Evolutionary conservation across 2,113 vertebrate genomes (phyloP).

Genomic region (Trichechus manatus): DNA sequence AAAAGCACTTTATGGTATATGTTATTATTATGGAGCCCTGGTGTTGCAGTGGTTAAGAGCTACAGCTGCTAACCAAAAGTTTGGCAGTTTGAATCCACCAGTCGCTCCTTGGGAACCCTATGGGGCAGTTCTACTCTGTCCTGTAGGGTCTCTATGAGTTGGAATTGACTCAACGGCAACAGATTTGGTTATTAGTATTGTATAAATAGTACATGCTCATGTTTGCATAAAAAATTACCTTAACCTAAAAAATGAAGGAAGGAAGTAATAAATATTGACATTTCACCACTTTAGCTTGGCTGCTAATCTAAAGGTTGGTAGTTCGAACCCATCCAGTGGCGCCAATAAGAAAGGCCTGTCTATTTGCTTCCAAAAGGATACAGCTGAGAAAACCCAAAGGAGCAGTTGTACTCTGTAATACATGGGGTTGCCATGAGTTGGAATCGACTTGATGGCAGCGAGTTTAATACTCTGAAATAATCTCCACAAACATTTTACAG

Average conservation of each 20-base stretch:
- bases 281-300: not conserved
- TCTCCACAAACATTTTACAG: not conserved
- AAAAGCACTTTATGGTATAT: not conserved
- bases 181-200: not conserved
- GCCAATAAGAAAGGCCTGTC: not conserved
- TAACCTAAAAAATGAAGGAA: not conserved
- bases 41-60: too few relatives aligned
- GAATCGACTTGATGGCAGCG: not conserved
- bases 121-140: too few relatives aligned
- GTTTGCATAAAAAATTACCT: not conserved
- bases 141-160: too few relatives aligned
- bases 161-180: too few relatives aligned
- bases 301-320: not conserved
- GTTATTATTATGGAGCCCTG: not conserved
- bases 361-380: not conserved
- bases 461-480: not conserved
- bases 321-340: not conserved
- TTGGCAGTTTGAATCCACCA: too few relatives aligned
- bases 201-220: not conserved
- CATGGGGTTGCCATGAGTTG: not conserved
- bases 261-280: constrained; percentile 45
- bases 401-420: not conserved
- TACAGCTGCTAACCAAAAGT: too few relatives aligned
- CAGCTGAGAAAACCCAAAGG: not conserved
- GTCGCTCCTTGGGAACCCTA: too few relatives aligned